Evolutionary conservation across 2,888 invertebrate genomes (phyloP).

Genomic region (Drosophila pseudotalamancana): DNA sequence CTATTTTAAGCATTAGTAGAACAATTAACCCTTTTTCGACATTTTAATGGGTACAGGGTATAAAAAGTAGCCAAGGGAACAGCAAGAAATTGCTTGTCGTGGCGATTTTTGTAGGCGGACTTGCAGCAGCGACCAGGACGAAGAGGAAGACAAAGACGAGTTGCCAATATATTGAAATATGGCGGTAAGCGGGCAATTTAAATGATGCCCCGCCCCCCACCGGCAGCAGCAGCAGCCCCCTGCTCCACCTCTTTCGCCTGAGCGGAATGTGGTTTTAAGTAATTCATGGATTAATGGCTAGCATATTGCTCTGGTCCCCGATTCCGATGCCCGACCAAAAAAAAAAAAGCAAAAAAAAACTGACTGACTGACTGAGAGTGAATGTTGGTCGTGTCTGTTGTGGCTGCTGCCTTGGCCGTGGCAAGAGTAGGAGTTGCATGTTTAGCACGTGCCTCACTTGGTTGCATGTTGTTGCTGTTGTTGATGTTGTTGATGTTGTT

Average conservation of each 20-base stretch:
- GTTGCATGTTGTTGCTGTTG: constrained; percentile 29
- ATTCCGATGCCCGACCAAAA: constrained; percentile 19
- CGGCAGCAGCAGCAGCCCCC: neutral
- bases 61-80: constrained; percentile 22
- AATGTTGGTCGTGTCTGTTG: constrained; percentile 73
- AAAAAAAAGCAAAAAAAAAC: neutral
- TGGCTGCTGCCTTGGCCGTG: constrained; percentile 51
- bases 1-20: too few species aligned
- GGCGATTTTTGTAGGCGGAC: constrained; percentile 70
- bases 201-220: constrained; percentile 52
- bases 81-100: constrained; percentile 71
- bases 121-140: constrained; percentile 32
- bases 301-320: constrained; percentile 69
- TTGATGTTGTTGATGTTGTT: constrained; percentile 1
- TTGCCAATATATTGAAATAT: constrained; percentile 77
- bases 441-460: constrained; percentile 76
- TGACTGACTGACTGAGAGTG: constrained; percentile 56
- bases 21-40: too few species aligned
- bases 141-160: constrained; percentile 18
- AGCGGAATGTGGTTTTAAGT: constrained; percentile 79
- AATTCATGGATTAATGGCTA: constrained; percentile 79
- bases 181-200: constrained; percentile 80
- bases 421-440: constrained; percentile 79
- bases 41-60: neutral
- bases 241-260: neutral